These are phyloP conservation scores for Choristoneura rosaceana DNA, from an alignment of 2,888 invertebrate genomes.

Conservation along the genomic window DNA sequence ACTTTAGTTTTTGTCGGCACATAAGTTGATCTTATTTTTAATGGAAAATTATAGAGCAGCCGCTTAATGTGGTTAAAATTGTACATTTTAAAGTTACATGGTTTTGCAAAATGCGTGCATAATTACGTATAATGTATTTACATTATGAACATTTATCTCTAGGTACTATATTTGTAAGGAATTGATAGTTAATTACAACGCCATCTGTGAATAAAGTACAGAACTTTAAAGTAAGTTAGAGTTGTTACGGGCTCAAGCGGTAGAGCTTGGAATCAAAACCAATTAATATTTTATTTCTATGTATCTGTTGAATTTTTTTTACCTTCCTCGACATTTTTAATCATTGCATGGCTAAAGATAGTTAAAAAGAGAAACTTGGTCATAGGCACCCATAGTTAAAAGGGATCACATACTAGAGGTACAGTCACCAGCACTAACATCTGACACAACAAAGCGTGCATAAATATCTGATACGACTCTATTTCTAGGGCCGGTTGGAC, in stretches of 20 bases:
- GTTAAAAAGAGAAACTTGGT: too few relatives aligned
- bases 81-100: constrained; percentile 21
- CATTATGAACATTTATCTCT: constrained; percentile 25
- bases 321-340: too few relatives aligned
- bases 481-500: too few relatives aligned
- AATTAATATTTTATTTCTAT: not conserved
- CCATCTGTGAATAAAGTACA: constrained; percentile 50
- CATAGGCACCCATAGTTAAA: too few relatives aligned
- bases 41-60: constrained; percentile 29
- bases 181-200: constrained; percentile 47
- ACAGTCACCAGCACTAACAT: too few relatives aligned
- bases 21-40: constrained; percentile 30
- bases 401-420: too few relatives aligned
- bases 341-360: too few relatives aligned
- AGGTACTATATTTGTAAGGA: not conserved
- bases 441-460: too few relatives aligned
- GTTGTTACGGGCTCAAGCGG: not conserved
- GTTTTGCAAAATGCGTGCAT: constrained; percentile 15
- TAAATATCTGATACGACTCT: too few relatives aligned
- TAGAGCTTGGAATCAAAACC: not conserved
- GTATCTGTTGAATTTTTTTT: too few relatives aligned
- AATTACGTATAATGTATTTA: constrained; percentile 27
- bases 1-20: constrained; percentile 47
- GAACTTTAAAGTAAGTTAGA: constrained; percentile 40
- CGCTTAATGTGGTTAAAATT: constrained; percentile 37